phyloP scores from a whole-genome alignment of 2,797 vertebrate species.

The Lutra lutra region DNA sequence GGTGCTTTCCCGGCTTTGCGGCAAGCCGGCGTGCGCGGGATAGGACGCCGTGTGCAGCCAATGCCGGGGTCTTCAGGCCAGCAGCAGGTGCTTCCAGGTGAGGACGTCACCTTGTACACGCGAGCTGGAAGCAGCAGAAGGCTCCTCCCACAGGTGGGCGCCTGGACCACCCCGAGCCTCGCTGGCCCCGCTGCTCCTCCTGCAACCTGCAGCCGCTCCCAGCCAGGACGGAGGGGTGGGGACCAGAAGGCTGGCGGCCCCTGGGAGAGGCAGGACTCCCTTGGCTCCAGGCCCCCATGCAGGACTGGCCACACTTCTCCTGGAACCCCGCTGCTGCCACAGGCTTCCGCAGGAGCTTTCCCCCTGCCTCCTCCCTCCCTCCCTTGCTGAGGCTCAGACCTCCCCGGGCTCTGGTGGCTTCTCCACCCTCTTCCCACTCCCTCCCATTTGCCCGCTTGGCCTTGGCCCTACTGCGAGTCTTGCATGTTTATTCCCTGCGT shows the following conservation, averaged over 20 bases:
- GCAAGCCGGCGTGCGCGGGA: fast-evolving
- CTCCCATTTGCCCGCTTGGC: fast-evolving
- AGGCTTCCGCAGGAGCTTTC: too few relatives aligned
- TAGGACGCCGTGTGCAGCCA: fast-evolving
- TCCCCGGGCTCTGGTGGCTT: fast-evolving
- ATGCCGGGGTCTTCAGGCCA: fast-evolving
- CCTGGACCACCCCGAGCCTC: fast-evolving
- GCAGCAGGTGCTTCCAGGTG: background rate
- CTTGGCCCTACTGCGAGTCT: fast-evolving
- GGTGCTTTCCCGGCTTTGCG: fast-evolving
- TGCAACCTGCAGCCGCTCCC: background rate
- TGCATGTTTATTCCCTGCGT: too few relatives aligned
- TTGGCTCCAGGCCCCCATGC: background rate
- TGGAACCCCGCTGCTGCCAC: fast-evolving
- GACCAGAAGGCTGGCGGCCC: background rate
- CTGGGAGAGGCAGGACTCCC: background rate
- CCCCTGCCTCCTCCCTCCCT: background rate
- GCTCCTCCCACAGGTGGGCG: fast-evolving
- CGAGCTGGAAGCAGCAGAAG: fast-evolving
- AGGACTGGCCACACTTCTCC: background rate
- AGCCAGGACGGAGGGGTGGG: too few relatives aligned
- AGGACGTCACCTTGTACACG: fast-evolving
- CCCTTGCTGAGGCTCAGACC: background rate
- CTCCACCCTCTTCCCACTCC: too few relatives aligned
- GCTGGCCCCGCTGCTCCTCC: fast-evolving